Evolutionary conservation across 2,888 invertebrate genomes (phyloP), one percentile per base, ranked within the genome.

Genomic region (Acleris literana): DNA sequence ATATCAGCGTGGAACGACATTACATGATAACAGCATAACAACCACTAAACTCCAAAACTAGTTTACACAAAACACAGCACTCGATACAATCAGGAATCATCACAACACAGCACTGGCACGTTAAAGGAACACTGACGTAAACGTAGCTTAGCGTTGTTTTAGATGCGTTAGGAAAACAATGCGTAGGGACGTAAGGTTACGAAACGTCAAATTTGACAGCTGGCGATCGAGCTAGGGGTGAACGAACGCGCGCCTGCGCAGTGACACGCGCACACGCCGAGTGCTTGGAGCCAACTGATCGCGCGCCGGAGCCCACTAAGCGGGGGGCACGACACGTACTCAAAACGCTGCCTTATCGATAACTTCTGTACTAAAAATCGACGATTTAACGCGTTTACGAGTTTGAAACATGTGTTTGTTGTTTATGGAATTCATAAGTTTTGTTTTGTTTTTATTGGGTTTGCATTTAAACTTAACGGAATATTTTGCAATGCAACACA

Each of bases 1-100:
- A 92, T 92, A 86, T 92, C 90, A 90, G 87, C 85, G 80, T 85
- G 81, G 76, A 83, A 81, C 76, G 90, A 88, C 88, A 92, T 91
- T 84, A 87, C 87, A 89, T 87, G 84, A 84, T 84, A 88, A 84
- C 85, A 81, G 76, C 87, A 82, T 79, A 79, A 84, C 79, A 81
- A 79, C 82, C 71, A 72, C 76, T 76, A 78, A 76, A 78, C 78
- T 74, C 73, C 74, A 76, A 74, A 78, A 76, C 73, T 74, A 70
- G 71, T 71, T 70, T 69, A 74, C 76, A 83, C 82, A 80, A 74
- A 77, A 73, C 77, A 77, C 77, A 74, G 73, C 81, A 78, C 76
- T 70, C 79, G 75, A 74, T 75, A 76, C 78, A 81, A 84, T 69
- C 71, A 71, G 69, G 68, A 56, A 63, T 63, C 66, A 70, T 64